A percentile compares a stretch with the other conserved stretches of the same genome.
phyloP scores from a whole-genome alignment of 1,140 invertebrate genomes.

The Drosophila baimaii region DNA sequence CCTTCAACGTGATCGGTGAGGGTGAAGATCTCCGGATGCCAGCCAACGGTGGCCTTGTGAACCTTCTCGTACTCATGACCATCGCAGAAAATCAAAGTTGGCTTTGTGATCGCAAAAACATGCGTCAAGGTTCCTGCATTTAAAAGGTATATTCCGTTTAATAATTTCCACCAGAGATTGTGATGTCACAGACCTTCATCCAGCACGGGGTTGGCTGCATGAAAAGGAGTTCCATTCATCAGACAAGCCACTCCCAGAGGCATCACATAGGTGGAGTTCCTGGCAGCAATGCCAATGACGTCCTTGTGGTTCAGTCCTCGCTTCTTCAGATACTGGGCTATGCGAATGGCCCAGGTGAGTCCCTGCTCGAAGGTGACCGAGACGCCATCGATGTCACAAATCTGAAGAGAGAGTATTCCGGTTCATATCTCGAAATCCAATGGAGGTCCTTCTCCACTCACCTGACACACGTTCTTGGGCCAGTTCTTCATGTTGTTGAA shows the following conservation, averaged over 20 bases:
- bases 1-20: slow-evolving; percentile 57
- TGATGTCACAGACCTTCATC: slow-evolving; percentile 52
- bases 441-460: slow-evolving; percentile 9
- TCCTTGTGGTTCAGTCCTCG: slow-evolving; percentile 65
- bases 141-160: neutral
- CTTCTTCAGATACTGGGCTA: slow-evolving; percentile 66
- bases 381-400: slow-evolving; percentile 63
- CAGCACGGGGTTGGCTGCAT: slow-evolving; percentile 60
- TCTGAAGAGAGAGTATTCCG: slow-evolving; percentile 24
- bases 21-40: slow-evolving; percentile 69
- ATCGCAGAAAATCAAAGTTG: slow-evolving; percentile 73
- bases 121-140: slow-evolving; percentile 55
- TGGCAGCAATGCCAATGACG: slow-evolving; percentile 71
- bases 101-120: slow-evolving; percentile 67
- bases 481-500: slow-evolving; percentile 67
- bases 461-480: slow-evolving; percentile 69
- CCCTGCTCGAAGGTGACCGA: slow-evolving; percentile 56
- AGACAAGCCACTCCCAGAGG: slow-evolving; percentile 68
- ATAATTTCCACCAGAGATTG: neutral
- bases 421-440: neutral
- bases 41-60: slow-evolving; percentile 45
- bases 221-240: slow-evolving; percentile 73
- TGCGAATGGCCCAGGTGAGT: slow-evolving; percentile 70
- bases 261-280: slow-evolving; percentile 70
- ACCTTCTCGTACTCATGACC: slow-evolving; percentile 70